Percentiles rank a stretch among this genome's conserved stretches.
phyloP scores from a whole-genome alignment of 1,140 invertebrate genomes.

The Bicyclus anynana region DNA sequence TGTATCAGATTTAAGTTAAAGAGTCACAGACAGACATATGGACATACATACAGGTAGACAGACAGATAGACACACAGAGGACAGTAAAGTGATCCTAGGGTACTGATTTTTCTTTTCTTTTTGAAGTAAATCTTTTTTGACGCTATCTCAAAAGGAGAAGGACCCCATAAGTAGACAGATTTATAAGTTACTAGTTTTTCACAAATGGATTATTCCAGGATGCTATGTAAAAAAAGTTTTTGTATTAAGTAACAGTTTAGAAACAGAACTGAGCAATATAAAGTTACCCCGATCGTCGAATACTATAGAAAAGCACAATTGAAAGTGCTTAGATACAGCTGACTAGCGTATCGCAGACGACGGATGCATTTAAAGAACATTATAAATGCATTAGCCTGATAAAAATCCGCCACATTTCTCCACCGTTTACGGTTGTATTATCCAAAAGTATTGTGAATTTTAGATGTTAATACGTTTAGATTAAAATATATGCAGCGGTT shows the following conservation, averaged over 20 bases:
- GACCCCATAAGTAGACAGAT: too few relatives aligned
- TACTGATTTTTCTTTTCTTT: too few relatives aligned
- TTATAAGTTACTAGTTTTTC: too few relatives aligned
- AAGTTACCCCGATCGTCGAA: not conserved
- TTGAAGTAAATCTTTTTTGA: too few relatives aligned
- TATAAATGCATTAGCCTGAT: slow-evolving; percentile 56
- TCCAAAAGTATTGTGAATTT: slow-evolving; percentile 2
- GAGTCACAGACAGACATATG: too few relatives aligned
- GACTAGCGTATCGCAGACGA: slow-evolving; percentile 12
- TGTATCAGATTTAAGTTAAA: too few relatives aligned
- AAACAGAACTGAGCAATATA: not conserved
- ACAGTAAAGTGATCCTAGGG: too few relatives aligned
- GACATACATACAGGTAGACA: too few relatives aligned
- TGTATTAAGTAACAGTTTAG: not conserved
- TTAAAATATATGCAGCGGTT: not conserved
- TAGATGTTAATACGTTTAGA: not conserved
- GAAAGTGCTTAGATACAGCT: slow-evolving; percentile 7
- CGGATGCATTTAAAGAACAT: slow-evolving; percentile 41
- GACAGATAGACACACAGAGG: too few relatives aligned
- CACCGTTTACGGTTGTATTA: not conserved
- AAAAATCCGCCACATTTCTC: slow-evolving; percentile 27
- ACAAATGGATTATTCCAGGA: not conserved
- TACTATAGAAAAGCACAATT: not conserved
- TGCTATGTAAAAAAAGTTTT: not conserved
- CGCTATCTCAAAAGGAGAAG: too few relatives aligned